These are phyloP conservation scores for Smutsia gigantea DNA, from an alignment of 2,797 vertebrate species.

Conservation along the genomic window DNA sequence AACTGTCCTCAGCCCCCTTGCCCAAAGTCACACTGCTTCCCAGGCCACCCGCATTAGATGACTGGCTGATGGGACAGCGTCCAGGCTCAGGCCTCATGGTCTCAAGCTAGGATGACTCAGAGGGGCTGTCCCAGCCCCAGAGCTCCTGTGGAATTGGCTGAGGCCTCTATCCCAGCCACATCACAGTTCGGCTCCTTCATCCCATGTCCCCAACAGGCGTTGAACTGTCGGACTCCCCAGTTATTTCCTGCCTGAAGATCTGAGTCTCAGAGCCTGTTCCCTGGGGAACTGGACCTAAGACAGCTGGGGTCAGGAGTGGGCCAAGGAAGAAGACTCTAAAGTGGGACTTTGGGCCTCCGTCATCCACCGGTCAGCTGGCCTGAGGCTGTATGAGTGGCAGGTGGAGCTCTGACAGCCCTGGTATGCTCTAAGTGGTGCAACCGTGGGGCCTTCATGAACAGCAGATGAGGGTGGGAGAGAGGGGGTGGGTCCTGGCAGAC, in stretches of 20 bases:
- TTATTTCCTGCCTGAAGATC: neutral
- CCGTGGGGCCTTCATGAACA: too few species aligned
- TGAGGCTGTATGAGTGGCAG: neutral
- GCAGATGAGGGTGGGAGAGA: neutral
- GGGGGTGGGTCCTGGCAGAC: neutral
- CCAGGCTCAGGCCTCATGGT: neutral
- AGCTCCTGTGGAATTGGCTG: neutral
- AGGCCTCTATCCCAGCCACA: neutral
- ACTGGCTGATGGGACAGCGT: accelerated
- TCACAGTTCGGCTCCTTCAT: neutral
- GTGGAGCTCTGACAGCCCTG: neutral
- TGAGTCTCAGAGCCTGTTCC: neutral
- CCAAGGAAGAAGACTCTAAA: neutral
- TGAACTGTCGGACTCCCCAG: neutral
- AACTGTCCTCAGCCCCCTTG: neutral
- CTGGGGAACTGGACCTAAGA: neutral
- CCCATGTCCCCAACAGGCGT: neutral
- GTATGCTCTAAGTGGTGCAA: neutral
- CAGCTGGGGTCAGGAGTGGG: neutral
- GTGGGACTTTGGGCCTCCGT: neutral
- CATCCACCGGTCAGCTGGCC: neutral
- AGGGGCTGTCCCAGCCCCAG: neutral
- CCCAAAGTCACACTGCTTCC: neutral
- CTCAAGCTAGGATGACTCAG: too few species aligned
- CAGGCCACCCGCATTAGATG: neutral